Evolutionary conservation across 2,888 invertebrate genomes (phyloP).

Genomic region (Encarsia formosa): DNA sequence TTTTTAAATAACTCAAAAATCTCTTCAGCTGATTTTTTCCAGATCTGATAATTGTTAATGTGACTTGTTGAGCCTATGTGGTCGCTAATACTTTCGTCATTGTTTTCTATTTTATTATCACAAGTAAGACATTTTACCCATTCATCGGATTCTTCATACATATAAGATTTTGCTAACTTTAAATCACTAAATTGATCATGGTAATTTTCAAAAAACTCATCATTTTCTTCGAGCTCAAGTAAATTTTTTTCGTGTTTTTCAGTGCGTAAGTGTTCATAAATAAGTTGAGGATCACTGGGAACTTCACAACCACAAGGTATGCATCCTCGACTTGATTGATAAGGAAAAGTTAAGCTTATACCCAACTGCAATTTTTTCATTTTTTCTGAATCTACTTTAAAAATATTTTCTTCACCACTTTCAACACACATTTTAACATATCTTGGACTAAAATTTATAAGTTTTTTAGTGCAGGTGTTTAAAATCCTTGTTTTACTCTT

Average conservation of each 20-base stretch:
- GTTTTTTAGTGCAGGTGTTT: constrained; percentile 1
- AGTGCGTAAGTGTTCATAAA: constrained; percentile 35
- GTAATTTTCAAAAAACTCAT: constrained; percentile 19
- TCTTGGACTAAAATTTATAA: constrained; percentile 15
- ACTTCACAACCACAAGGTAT: constrained; percentile 34
- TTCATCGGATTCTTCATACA: constrained; percentile 29
- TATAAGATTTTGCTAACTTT: constrained; percentile 31
- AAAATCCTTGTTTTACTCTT: too few species aligned
- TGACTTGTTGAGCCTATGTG: constrained; percentile 24
- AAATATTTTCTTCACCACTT: constrained; percentile 24
- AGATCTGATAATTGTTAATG: constrained; percentile 9
- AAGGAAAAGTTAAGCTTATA: constrained; percentile 24
- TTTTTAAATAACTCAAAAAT: constrained; percentile 14
- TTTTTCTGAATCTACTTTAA: constrained; percentile 17
- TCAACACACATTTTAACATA: constrained; percentile 22
- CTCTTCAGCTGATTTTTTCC: constrained; percentile 15
- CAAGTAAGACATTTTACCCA: constrained; percentile 32
- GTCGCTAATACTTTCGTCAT: constrained; percentile 14
- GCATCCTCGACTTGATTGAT: constrained; percentile 28
- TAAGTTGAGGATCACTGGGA: constrained; percentile 23
- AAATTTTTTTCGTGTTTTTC: constrained; percentile 31
- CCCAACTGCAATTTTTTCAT: constrained; percentile 25
- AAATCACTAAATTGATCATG: constrained; percentile 34
- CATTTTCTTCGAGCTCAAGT: constrained; percentile 28
- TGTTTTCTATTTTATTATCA: constrained; percentile 24